These are phyloP conservation scores for Drosophila macrospina DNA, from an alignment of 2,888 invertebrate species.

Conservation along the genomic window DNA sequence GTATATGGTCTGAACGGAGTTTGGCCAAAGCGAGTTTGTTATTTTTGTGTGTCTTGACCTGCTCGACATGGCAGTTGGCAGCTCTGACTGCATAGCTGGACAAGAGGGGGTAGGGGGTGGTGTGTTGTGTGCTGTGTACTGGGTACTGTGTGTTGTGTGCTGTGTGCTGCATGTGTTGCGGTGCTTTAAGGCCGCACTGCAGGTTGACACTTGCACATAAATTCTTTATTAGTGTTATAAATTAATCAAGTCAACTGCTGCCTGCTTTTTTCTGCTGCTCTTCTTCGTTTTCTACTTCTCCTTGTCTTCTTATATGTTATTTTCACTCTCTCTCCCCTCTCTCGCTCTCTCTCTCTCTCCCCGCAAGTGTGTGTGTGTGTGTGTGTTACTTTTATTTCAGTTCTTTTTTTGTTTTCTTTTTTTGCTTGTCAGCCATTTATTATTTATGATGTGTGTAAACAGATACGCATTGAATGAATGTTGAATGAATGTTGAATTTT, in stretches of 20 bases:
- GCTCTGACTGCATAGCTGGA: neutral
- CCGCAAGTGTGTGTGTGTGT: conserved; percentile 18
- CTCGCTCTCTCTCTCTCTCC: conserved; percentile 18
- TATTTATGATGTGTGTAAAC: conserved; percentile 79
- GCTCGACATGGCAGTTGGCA: conserved; percentile 41
- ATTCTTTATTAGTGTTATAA: conserved; percentile 81
- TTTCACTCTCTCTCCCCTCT: conserved; percentile 35
- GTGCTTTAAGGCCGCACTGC: conserved; percentile 65
- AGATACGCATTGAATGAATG: conserved; percentile 78
- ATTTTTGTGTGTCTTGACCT: conserved; percentile 66
- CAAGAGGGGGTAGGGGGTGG: neutral
- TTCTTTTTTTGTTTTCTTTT: conserved; percentile 17
- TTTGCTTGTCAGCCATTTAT: conserved; percentile 67
- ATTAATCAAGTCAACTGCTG: conserved; percentile 77
- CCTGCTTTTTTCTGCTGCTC: conserved; percentile 28
- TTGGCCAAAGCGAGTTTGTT: conserved; percentile 25
- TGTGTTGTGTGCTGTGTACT: conserved; percentile 4
- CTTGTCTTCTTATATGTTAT: conserved; percentile 43
- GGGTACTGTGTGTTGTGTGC: neutral
- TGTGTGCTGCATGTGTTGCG: conserved; percentile 7
- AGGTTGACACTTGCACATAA: conserved; percentile 79
- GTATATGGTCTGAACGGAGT: conserved; percentile 9
- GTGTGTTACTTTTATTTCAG: conserved; percentile 38
- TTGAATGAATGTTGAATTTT: conserved; percentile 72
- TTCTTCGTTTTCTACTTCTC: conserved; percentile 14